phyloP scores from a whole-genome alignment of 2,113 vertebrate genomes.

The Neodon shergylaensis region DNA sequence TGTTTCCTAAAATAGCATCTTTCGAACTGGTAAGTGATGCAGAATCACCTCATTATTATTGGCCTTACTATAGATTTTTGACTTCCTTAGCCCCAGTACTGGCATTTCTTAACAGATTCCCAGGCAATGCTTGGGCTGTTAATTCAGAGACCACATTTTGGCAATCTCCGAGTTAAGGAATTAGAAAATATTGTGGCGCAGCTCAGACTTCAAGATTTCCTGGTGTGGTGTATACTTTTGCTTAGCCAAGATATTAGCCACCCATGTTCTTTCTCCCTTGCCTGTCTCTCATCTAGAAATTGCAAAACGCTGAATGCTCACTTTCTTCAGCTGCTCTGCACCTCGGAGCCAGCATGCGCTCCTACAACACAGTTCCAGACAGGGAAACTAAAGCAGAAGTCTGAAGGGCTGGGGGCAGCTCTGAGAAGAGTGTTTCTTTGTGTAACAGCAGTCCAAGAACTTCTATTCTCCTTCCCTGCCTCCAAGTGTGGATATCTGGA shows the following conservation, averaged over 20 bases:
- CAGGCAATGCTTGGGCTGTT: not conserved
- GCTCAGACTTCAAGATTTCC: not conserved
- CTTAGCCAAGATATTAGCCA: not conserved
- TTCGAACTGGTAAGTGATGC: not conserved
- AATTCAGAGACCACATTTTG: not conserved
- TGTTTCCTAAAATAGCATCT: not conserved
- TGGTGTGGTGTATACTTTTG: not conserved
- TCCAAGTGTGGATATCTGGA: not conserved
- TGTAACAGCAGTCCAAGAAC: not conserved
- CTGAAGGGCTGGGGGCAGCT: not conserved
- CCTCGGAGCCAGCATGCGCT: not conserved
- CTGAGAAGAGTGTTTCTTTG: not conserved
- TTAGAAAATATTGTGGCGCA: not conserved
- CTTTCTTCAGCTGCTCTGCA: not conserved
- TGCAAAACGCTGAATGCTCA: not conserved
- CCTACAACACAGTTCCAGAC: not conserved
- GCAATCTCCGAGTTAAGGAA: not conserved
- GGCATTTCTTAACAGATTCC: constrained; percentile 14
- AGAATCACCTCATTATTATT: not conserved
- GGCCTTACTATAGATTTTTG: not conserved
- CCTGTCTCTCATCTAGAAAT: not conserved
- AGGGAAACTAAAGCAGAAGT: not conserved
- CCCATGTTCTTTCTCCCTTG: not conserved
- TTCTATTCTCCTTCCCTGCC: not conserved
- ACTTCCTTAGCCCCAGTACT: not conserved